Evolutionary conservation across 2,113 vertebrate species (phyloP), one percentile per base, ranked within the genome.

Genomic region (Neofelis nebulosa): DNA sequence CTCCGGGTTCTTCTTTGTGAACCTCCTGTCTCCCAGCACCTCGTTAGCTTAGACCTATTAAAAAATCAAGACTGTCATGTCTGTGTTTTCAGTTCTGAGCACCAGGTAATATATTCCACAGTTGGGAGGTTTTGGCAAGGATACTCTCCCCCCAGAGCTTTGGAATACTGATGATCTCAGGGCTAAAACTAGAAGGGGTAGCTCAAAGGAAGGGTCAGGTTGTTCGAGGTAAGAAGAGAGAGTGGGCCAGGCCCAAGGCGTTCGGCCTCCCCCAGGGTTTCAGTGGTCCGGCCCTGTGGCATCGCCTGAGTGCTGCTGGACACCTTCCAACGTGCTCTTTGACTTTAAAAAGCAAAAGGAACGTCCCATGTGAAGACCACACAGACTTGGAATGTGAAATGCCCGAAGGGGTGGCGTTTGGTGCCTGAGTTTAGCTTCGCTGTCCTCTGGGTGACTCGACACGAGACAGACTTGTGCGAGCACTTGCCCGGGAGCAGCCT

Each of bases 361-460:
- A 61, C 31, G 23, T 31, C 80, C 61, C 45, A 6, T 25, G 71
- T 36, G 31, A 84, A 69, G 48, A 27, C 36, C 38, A 0, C 0
- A 4, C 33, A 55, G 74, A n/a, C 16, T 14, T 76, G 41, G 80
- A 29, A 29, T 1, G 19, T 6, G 8, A 11, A 36, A 4, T 41
- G 50, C 78, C 1, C 21, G 10, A 4, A 7, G 38, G 7, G 33
- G 19, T 18, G 13, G 38, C 41, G 65, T 12, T 25, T 41, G 4
- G 31, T 6, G 38, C 2, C 31, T 41, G 18, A 0, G 0, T 48
- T 8, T 4, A 2, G 10, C 52, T 41, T 15, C 18, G 7, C 1
- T 57, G 57, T 15, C 33, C 27, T 33, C 2, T 2, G 50, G 48
- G 78, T 4, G 0, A 1, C 48, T 5, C 27, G n/a, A 55, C 16